phyloP scores from a whole-genome alignment of 2,888 invertebrate genomes.

The Pandemis cinnamomeana region DNA sequence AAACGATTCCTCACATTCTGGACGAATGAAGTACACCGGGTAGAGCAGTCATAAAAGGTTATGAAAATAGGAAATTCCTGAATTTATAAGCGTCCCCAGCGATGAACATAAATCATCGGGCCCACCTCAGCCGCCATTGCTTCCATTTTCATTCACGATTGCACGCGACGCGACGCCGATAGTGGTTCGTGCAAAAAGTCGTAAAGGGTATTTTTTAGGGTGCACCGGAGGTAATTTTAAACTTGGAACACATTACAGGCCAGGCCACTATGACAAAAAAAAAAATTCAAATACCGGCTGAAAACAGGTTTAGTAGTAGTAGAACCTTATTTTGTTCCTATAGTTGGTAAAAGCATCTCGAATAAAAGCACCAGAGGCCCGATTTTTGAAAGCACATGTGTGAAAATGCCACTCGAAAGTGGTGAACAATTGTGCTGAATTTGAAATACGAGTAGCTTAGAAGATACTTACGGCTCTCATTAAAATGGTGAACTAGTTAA shows the following conservation, averaged over 20 bases:
- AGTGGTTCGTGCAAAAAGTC: slow-evolving; percentile 26
- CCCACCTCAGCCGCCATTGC: slow-evolving; percentile 8
- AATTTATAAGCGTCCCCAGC: slow-evolving; percentile 18
- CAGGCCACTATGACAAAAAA: background rate
- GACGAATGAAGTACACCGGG: background rate
- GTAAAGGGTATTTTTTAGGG: slow-evolving; percentile 25
- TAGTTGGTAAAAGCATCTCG: too few relatives aligned
- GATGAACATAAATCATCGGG: slow-evolving; percentile 21
- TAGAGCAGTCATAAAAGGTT: slow-evolving; percentile 9
- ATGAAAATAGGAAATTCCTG: slow-evolving; percentile 32
- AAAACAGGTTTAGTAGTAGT: background rate
- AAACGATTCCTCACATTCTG: background rate
- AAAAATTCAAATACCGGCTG: background rate
- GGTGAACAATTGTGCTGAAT: too few relatives aligned
- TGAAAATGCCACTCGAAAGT: too few relatives aligned
- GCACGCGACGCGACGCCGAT: slow-evolving; percentile 28
- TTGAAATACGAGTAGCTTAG: too few relatives aligned
- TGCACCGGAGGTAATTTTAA: slow-evolving; percentile 14
- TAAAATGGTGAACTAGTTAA: too few relatives aligned
- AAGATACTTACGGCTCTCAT: too few relatives aligned
- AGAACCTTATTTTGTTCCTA: background rate
- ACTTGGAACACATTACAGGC: slow-evolving; percentile 9
- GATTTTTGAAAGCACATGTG: too few relatives aligned
- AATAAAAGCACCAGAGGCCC: too few relatives aligned
- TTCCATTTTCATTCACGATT: slow-evolving; percentile 18